phyloP scores from a whole-genome alignment of 1,140 invertebrate genomes.

The Eurosta solidaginis region DNA sequence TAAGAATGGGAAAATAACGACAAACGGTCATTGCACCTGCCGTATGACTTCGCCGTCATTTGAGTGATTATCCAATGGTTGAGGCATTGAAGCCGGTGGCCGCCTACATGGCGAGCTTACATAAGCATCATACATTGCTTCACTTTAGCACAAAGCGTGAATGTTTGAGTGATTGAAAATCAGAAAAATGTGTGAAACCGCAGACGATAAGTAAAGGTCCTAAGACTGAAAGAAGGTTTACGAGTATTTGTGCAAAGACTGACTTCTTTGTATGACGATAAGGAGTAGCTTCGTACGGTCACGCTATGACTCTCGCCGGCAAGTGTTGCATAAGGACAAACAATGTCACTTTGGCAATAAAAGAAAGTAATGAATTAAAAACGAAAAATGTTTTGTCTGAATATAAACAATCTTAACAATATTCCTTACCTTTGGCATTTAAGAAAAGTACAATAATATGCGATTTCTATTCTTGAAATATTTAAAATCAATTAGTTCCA shows the following conservation, averaged over 20 bases:
- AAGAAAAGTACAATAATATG: no score
- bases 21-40: conserved; percentile 15
- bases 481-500: no score
- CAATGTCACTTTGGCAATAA: neutral
- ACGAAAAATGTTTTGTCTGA: neutral
- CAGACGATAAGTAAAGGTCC: neutral
- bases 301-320: neutral
- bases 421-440: no score
- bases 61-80: neutral
- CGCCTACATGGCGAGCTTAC: no score
- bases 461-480: no score
- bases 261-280: no score
- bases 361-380: neutral
- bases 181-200: neutral
- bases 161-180: neutral
- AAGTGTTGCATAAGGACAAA: neutral
- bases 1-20: no score
- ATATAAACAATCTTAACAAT: no score
- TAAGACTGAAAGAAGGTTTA: neutral
- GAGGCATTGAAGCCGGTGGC: neutral
- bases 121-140: no score
- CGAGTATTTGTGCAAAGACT: neutral
- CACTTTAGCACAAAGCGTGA: no score
- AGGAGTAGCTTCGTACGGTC: neutral
- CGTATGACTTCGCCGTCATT: neutral